Evolutionary conservation across 2,797 vertebrate genomes (phyloP).

Genomic region (Hydrophis major): DNA sequence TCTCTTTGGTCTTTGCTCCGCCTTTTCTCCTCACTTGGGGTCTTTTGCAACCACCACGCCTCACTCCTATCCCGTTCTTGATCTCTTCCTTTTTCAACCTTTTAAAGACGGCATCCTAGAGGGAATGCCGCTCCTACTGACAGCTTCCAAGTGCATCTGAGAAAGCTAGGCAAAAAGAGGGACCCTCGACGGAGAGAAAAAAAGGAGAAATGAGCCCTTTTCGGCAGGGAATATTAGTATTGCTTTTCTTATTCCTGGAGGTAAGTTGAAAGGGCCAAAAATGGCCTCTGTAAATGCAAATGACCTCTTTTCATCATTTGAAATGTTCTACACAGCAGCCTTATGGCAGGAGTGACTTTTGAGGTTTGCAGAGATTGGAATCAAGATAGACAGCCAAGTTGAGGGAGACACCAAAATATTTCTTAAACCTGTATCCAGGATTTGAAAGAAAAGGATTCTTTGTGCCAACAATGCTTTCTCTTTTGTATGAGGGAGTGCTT

Average conservation of each 20-base stretch:
- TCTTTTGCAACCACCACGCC: not conserved
- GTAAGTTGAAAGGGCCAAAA: slow-evolving; percentile 31
- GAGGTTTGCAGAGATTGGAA: not conserved
- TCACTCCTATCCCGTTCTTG: too few relatives aligned
- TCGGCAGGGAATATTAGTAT: slow-evolving; percentile 1
- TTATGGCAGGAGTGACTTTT: not conserved
- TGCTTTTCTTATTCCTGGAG: slow-evolving; percentile 49
- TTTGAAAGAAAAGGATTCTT: not conserved
- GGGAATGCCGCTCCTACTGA: slow-evolving; percentile 35
- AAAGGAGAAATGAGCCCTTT: slow-evolving; percentile 50
- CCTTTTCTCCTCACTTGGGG: not conserved
- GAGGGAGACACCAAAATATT: not conserved
- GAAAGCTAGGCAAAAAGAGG: not conserved
- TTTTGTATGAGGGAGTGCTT: not conserved
- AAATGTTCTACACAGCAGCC: not conserved
- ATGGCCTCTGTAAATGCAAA: not conserved
- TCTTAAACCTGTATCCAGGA: not conserved
- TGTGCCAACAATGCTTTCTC: not conserved
- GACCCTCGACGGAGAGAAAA: not conserved
- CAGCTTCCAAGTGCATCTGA: slow-evolving; percentile 35
- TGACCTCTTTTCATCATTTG: not conserved
- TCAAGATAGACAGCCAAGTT: not conserved
- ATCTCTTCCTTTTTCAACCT: not conserved
- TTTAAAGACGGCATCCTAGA: not conserved
- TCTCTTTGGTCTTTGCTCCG: not conserved